Percentiles rank a stretch among this genome's conserved stretches.
These are phyloP conservation scores for Chouioia cunea DNA, from an alignment of 2,888 invertebrate genomes.

Conservation along the genomic window DNA sequence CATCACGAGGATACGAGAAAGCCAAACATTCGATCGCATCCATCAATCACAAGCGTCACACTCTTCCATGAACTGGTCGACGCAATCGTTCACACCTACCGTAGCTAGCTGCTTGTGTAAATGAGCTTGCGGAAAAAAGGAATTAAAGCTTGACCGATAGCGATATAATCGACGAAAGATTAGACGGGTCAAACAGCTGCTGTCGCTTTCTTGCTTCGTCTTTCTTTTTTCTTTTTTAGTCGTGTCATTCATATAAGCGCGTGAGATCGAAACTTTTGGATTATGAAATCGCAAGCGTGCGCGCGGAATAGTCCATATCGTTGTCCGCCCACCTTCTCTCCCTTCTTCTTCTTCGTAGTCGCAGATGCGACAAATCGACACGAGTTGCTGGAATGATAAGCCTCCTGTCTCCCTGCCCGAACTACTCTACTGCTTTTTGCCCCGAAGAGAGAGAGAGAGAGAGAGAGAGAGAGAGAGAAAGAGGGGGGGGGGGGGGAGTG, in stretches of 20 bases:
- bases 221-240: slow-evolving; percentile 62
- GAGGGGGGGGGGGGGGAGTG: too few species aligned
- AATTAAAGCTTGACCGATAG: slow-evolving; percentile 9
- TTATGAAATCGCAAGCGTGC: slow-evolving; percentile 40
- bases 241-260: slow-evolving; percentile 63
- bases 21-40: too few species aligned
- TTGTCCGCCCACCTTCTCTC: slow-evolving; percentile 39
- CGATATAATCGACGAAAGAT: slow-evolving; percentile 61
- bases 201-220: background rate
- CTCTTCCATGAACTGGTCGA: too few species aligned
- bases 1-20: too few species aligned
- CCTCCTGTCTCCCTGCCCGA: background rate
- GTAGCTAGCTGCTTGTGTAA: slow-evolving; percentile 7
- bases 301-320: slow-evolving; percentile 46
- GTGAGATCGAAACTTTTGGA: slow-evolving; percentile 23
- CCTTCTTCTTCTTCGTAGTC: slow-evolving; percentile 43
- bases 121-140: slow-evolving; percentile 24
- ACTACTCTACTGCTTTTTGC: too few species aligned
- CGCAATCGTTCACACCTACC: too few species aligned
- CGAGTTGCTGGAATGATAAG: slow-evolving; percentile 63
- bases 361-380: slow-evolving; percentile 69
- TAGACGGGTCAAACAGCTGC: slow-evolving; percentile 62
- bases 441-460: too few species aligned
- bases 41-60: too few species aligned
- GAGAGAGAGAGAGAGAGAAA: too few species aligned